A percentile compares a stretch with the other conserved stretches of the same genome.
Conservation (phyloP, 1,140 invertebrate species). For the Telenomus remus region DNA sequence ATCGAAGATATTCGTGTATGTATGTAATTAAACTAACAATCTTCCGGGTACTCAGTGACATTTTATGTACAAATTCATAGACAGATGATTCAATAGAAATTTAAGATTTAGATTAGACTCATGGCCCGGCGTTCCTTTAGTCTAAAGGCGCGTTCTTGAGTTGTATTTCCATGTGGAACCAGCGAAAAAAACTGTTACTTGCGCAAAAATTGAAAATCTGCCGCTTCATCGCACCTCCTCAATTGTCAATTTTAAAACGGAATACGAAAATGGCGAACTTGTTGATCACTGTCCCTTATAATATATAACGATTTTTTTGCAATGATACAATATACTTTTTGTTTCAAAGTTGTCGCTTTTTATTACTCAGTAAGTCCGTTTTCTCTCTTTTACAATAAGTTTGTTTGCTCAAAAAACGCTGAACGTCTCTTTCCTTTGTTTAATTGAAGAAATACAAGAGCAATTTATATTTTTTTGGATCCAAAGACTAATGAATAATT, state of each 20-base stretch:
- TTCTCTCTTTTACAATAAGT: conserved; percentile 3
- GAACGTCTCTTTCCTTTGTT: too few relatives aligned
- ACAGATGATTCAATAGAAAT: neutral
- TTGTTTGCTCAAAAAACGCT: neutral
- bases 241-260: conserved; percentile 32
- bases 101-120: neutral
- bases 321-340: conserved; percentile 9
- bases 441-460: too few relatives aligned
- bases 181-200: neutral
- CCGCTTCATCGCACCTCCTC: conserved; percentile 27
- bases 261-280: conserved; percentile 29
- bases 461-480: conserved; percentile 24
- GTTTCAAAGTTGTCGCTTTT: conserved; percentile 22
- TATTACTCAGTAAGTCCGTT: conserved; percentile 4
- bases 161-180: neutral
- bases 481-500: conserved; percentile 45
- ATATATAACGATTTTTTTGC: conserved; percentile 13
- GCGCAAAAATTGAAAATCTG: neutral
- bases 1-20: conserved; percentile 38
- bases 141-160: neutral
- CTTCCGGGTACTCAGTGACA: conserved; percentile 36
- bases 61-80: conserved; percentile 34
- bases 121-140: neutral
- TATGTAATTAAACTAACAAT: conserved; percentile 53
- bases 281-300: conserved; percentile 28